Conservation (phyloP, 2,888 invertebrate species). For the Tubulanus polymorphus region DNA sequence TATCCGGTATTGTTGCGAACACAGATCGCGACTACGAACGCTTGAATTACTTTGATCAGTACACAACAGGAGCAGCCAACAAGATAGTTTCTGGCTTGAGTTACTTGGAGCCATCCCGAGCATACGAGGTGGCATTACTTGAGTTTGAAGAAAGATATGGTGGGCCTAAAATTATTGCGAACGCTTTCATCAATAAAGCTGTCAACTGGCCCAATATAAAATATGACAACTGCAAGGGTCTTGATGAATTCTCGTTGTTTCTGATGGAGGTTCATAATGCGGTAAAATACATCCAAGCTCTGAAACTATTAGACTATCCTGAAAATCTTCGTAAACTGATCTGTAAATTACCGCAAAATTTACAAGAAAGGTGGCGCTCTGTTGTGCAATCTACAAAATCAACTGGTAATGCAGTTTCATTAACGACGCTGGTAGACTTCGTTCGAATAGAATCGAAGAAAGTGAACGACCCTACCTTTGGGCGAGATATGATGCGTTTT, state of each 20-base stretch:
- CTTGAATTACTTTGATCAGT: not conserved
- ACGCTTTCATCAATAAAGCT: constrained; percentile 5
- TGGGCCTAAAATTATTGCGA: constrained; percentile 2
- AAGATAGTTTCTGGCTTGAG: constrained; percentile 2
- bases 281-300: not conserved
- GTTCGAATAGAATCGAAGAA: too few relatives aligned
- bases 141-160: constrained; percentile 5
- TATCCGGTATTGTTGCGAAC: not conserved
- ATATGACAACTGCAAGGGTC: not conserved
- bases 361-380: too few relatives aligned
- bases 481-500: too few relatives aligned
- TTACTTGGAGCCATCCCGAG: not conserved
- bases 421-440: too few relatives aligned
- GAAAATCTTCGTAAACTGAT: constrained; percentile 15
- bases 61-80: constrained; percentile 5
- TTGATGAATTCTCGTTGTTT: not conserved
- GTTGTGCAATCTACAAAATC: too few relatives aligned
- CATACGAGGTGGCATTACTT: not conserved
- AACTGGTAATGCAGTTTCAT: too few relatives aligned
- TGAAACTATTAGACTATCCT: constrained; percentile 14
- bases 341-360: constrained; percentile 14
- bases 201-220: constrained; percentile 7
- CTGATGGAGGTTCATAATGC: not conserved
- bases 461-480: too few relatives aligned
- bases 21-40: not conserved